Conservation (phyloP, 2,797 vertebrate species). For the Amblyopsis hoosieri region DNA sequence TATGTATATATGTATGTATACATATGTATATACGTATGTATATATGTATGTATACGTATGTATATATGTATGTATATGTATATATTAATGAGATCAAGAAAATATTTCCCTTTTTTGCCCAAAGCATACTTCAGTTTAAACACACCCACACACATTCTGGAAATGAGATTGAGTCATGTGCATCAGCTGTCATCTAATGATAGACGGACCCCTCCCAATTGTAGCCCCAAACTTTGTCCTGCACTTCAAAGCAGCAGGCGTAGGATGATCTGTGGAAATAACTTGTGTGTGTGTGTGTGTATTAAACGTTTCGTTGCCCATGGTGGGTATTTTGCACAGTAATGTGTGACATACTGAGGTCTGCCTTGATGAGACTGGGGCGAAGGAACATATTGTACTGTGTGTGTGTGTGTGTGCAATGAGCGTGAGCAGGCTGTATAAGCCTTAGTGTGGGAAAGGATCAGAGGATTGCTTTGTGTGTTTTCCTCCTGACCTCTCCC, state of each 20-base stretch:
- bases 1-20: too few species aligned
- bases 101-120: conserved; percentile 45
- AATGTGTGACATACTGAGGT: conserved; percentile 50
- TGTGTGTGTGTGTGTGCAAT: conserved; percentile 74
- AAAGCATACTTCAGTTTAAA: not conserved
- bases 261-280: conserved; percentile 38
- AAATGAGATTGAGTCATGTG: conserved; percentile 56
- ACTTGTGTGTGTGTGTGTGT: conserved; percentile 51
- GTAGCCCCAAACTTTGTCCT: conserved; percentile 32
- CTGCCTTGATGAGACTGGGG: conserved; percentile 42
- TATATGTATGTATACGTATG: too few species aligned
- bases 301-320: conserved; percentile 45
- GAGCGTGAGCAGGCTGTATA: conserved; percentile 53
- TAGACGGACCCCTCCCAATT: conserved; percentile 22
- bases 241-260: conserved; percentile 42
- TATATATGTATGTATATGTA: too few species aligned
- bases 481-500: conserved; percentile 48
- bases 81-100: conserved; percentile 9
- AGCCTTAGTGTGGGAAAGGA: conserved; percentile 57
- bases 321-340: conserved; percentile 44
- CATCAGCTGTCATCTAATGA: conserved; percentile 47
- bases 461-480: conserved; percentile 43
- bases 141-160: conserved; percentile 14
- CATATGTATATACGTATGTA: too few species aligned
- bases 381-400: conserved; percentile 55